Evolutionary conservation across 2,797 vertebrate species (phyloP).

Genomic region (Rhodeus uyekii): DNA sequence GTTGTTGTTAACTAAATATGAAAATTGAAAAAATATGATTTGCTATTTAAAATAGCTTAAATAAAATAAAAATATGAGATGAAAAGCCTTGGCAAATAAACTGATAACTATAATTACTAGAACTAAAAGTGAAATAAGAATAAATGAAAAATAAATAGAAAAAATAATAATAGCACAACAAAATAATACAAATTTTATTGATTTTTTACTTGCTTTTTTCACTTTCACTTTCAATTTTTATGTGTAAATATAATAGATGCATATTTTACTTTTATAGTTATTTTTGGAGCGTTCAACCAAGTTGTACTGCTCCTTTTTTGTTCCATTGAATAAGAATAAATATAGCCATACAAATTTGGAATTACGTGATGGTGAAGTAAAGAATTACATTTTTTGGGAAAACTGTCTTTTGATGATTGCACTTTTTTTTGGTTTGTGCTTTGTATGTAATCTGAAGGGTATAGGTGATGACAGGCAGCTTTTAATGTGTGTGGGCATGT

Average conservation of each 20-base stretch:
- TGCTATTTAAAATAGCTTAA: neutral
- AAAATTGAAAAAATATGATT: neutral
- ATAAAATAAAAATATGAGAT: neutral
- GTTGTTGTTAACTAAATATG: neutral
- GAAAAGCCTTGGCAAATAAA: neutral
- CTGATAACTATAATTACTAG: neutral
- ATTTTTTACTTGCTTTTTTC: neutral
- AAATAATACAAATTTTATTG: neutral
- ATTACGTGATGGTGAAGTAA: neutral
- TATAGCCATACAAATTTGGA: neutral
- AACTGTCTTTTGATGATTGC: neutral
- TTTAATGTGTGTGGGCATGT: conserved; percentile 32
- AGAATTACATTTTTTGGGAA: neutral
- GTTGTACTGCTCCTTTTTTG: neutral
- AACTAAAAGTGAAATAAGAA: neutral
- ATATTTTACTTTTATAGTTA: neutral
- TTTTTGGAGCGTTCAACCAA: neutral
- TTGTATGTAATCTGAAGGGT: neutral
- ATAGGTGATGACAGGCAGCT: neutral
- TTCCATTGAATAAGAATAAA: neutral
- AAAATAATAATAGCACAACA: neutral
- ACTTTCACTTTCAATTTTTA: neutral
- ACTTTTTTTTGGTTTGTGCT: neutral
- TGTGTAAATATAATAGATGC: neutral
- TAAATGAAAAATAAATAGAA: neutral